Conservation (phyloP, 1,140 invertebrate genomes). For the Lucilia cuprina region DNA sequence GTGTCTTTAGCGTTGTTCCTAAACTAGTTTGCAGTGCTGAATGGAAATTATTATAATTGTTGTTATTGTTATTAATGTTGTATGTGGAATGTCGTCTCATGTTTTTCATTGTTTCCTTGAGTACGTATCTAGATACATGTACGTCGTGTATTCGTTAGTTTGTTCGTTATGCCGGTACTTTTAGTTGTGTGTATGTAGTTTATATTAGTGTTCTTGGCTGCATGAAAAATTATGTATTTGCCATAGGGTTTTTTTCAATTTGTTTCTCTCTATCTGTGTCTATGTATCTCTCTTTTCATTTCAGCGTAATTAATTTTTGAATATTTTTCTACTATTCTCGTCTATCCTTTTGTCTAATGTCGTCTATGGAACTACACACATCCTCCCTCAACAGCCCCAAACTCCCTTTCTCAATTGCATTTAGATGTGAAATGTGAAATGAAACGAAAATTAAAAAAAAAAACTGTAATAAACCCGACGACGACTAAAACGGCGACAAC, state of each 20-base stretch:
- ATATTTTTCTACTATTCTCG: neutral
- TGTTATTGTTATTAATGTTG: neutral
- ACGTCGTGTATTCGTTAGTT: neutral
- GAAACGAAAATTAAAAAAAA: neutral
- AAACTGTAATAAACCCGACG: neutral
- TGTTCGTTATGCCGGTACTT: neutral
- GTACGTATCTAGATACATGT: neutral
- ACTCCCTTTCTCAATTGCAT: neutral
- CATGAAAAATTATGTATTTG: slow-evolving; percentile 1
- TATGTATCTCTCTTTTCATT: neutral
- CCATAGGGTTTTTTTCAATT: neutral
- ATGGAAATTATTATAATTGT: slow-evolving; percentile 48
- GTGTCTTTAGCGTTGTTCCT: slow-evolving; percentile 45
- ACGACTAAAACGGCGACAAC: neutral
- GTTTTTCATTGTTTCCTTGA: neutral
- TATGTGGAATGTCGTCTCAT: neutral
- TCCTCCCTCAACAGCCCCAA: neutral
- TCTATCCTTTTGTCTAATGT: neutral
- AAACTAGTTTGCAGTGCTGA: slow-evolving; percentile 59
- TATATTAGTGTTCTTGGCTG: neutral
- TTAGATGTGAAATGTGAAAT: neutral
- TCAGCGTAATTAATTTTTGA: neutral
- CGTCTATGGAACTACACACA: neutral
- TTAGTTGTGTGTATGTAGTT: neutral
- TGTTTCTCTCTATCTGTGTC: neutral